Conservation (phyloP, 2,888 invertebrate species). For the Drosophila antonietae region DNA sequence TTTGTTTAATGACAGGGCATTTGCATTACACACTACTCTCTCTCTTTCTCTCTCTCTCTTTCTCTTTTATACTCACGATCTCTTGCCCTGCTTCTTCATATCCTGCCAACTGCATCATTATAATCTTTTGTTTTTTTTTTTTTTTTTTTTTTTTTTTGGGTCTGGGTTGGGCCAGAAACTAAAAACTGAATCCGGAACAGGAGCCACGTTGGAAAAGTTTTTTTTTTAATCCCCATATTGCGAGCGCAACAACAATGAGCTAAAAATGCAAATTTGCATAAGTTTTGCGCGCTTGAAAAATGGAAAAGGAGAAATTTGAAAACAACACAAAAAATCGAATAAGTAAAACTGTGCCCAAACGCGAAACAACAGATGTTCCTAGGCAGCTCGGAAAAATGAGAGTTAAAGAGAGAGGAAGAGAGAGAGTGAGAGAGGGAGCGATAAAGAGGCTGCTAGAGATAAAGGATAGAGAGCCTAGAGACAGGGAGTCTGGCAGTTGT, state of each 20-base stretch:
- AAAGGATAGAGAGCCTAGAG: slow-evolving; percentile 7
- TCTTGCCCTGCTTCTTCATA: slow-evolving; percentile 35
- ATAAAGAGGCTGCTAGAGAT: slow-evolving; percentile 11
- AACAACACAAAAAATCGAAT: slow-evolving; percentile 4
- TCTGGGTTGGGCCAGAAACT: slow-evolving; percentile 57
- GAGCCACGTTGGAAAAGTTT: slow-evolving; percentile 28
- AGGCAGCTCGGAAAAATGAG: slow-evolving; percentile 6
- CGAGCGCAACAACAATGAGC: slow-evolving; percentile 46
- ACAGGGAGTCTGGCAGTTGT: slow-evolving; percentile 20
- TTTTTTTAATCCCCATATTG: slow-evolving; percentile 59
- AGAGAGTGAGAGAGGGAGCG: background rate
- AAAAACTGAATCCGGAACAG: slow-evolving; percentile 41
- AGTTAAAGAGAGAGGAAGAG: background rate
- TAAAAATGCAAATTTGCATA: slow-evolving; percentile 70
- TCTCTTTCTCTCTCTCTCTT: slow-evolving; percentile 10
- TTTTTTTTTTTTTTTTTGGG: slow-evolving; percentile 24
- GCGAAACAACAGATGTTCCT: slow-evolving; percentile 49
- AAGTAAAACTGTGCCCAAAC: slow-evolving; percentile 12
- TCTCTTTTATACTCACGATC: slow-evolving; percentile 59
- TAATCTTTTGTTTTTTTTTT: slow-evolving; percentile 61
- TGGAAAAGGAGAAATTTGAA: slow-evolving; percentile 13
- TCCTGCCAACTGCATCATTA: slow-evolving; percentile 56
- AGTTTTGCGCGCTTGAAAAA: slow-evolving; percentile 61
- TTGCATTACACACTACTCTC: slow-evolving; percentile 27
- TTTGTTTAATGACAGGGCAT: slow-evolving; percentile 68